Base-by-base conservation (phyloP, 2,797 vertebrate species). In the Dendrocincla tyrannina region DNA sequence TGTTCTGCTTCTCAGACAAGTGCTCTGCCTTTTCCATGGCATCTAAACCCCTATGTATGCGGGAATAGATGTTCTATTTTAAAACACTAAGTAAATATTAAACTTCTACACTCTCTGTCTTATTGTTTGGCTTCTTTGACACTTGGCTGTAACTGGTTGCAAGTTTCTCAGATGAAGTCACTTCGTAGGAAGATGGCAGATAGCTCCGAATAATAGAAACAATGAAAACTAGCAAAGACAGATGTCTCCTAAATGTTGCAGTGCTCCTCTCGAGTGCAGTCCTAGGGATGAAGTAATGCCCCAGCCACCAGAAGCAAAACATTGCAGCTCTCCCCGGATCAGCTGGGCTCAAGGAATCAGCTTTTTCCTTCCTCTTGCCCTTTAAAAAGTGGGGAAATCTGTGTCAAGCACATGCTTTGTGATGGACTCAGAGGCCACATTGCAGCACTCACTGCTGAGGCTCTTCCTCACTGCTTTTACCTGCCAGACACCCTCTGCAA, bases 41-140 rank as follows among this genome's bases (percentile, higher is more conserved):
- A 59, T 88, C 23, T 75, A 62, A 89, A 66, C 30, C 63, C 24
- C 27, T 55, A 17, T 0, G 0, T 50, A 20, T 42, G 32, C 52
- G 84, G 80, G n/a, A 93, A 84, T 63, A 46, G 72, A 95, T 83
- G 63, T 58, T 91, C 74, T 94, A 72, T 93, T 96, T 96, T 93
- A 93, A 86, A 95, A 64, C 58, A n/a, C 30, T 64, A 64, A 92
- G 55, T 92, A 91, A 96, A 91, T 85, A 95, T 79, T 91, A 77
- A 87, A 91, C 46, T 91, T 88, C 44, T 55, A 50, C 32, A 15
- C 49, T 82, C 59, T 74, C 53, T 88, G 32, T 70, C 73, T 85
- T 91, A 46, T 27, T 93, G 82, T 93, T 95, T 96, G 68, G 64
- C 73, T 93, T 93, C 82, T 81, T 89, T 72, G 79, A 88, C 67